Conservation (phyloP, 2,797 vertebrate species). For the Enteromius fasciolatus region DNA sequence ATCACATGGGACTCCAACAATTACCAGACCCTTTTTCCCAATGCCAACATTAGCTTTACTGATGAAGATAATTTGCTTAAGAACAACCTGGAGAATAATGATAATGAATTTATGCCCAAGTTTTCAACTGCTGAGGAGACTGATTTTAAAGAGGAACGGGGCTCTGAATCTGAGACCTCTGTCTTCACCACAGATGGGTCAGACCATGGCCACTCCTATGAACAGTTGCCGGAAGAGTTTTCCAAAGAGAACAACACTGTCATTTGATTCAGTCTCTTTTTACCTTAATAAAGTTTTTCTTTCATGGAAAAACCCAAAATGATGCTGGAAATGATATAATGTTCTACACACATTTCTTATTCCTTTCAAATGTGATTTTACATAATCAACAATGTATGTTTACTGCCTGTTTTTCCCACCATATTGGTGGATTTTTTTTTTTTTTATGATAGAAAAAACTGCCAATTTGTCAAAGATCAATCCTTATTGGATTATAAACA, state of each 20-base stretch:
- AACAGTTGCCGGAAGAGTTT: slow-evolving; percentile 91
- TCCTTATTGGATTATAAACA: slow-evolving; percentile 45
- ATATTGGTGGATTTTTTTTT: slow-evolving; percentile 80
- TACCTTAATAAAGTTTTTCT: background rate
- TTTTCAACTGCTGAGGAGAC: slow-evolving; percentile 77
- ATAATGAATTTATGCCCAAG: slow-evolving; percentile 72
- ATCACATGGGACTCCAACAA: slow-evolving; percentile 87
- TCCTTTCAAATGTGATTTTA: background rate
- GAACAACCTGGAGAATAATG: slow-evolving; percentile 73
- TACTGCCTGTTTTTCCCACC: slow-evolving; percentile 70
- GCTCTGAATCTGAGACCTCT: slow-evolving; percentile 86
- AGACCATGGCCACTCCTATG: slow-evolving; percentile 86
- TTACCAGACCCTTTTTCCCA: slow-evolving; percentile 85
- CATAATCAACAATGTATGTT: slow-evolving; percentile 36
- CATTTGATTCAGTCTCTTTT: slow-evolving; percentile 65
- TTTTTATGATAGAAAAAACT: background rate
- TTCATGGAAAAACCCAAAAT: background rate
- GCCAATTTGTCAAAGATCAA: slow-evolving; percentile 60
- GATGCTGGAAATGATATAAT: slow-evolving; percentile 23
- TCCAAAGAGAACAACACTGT: slow-evolving; percentile 84
- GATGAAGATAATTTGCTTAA: slow-evolving; percentile 81
- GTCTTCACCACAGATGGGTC: slow-evolving; percentile 86
- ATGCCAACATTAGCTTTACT: slow-evolving; percentile 88
- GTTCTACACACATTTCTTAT: background rate
- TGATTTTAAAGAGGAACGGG: slow-evolving; percentile 82